Conservation (phyloP, 2,797 vertebrate genomes). For the Pangasius mekongensis region DNA sequence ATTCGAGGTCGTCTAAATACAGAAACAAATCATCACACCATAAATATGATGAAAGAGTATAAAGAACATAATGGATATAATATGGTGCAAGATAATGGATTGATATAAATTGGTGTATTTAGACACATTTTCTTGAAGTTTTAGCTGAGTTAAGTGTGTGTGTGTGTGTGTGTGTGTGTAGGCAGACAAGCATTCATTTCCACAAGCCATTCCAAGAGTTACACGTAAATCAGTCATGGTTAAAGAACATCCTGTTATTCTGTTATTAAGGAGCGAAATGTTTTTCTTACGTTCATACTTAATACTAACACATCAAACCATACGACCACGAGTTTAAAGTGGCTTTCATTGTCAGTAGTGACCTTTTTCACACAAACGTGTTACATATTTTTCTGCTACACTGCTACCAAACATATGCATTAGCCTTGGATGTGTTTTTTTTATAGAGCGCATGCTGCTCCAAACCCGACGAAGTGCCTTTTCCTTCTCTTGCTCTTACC, state of each 20-base stretch:
- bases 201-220: constrained; percentile 70
- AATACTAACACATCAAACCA: constrained; percentile 66
- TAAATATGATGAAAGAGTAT: neutral
- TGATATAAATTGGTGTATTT: constrained; percentile 6
- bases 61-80: constrained; percentile 11
- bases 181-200: constrained; percentile 67
- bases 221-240: constrained; percentile 71
- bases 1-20: neutral
- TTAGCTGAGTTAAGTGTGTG: neutral
- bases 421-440: constrained; percentile 48
- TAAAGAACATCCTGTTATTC: constrained; percentile 75
- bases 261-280: constrained; percentile 76
- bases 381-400: constrained; percentile 36
- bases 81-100: neutral
- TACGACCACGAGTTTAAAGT: constrained; percentile 65
- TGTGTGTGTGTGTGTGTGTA: constrained; percentile 12
- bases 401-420: constrained; percentile 55
- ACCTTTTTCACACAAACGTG: neutral
- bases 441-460: constrained; percentile 54
- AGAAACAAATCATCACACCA: neutral
- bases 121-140: neutral
- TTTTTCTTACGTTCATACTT: constrained; percentile 75
- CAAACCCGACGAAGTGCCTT: constrained; percentile 37
- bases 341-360: constrained; percentile 39
- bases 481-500: constrained; percentile 43